Evolutionary conservation across 2,113 vertebrate genomes (phyloP), one percentile per base, ranked within the genome.

Genomic region (Tachuris rubrigastra): DNA sequence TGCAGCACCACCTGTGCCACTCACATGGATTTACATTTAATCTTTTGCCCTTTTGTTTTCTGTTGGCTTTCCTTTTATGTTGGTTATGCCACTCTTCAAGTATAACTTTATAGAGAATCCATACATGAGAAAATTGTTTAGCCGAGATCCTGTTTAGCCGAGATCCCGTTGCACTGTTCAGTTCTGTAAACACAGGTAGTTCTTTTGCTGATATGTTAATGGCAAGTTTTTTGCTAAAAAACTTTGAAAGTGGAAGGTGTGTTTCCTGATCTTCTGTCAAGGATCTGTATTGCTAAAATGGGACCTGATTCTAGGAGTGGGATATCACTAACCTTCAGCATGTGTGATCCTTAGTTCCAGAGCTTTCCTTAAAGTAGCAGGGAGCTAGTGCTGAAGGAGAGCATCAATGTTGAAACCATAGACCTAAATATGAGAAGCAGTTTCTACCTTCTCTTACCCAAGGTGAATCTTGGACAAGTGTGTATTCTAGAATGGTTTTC

Each of bases 321-420:
- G 22, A 44, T 37, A 13, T 6, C 1, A 4, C n/a, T 75, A 53
- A 18, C 62, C 62, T 66, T 24, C 10, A 74, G 59, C 16, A 12
- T 63, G 17, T 85, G 44, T 39, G 30, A 65, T 56, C 24, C 17
- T 17, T 50, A 47, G 68, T 90, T 90, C n/a, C 39, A 63, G 55
- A 84, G 42, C 33, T 55, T 90, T 85, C 67, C 46, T 69, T 73
- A 53, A 74, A 65, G 49, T 41, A 83, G 37, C 30, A 35, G 63
- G 55, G 30, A 80, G 3, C 59, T 90, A 44, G 50, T 95, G 79
- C 92, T 95, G 90, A 93, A 90, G 65, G 86, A 94, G 63, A 89
- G 65, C 53, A 5, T 52, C 33, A 25, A 15, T 58, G 13, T 18
- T 77, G 67, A 77, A 49, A 58, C 17, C 0, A 7, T 17, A 35